Conservation (phyloP, 2,797 vertebrate genomes). For the Phyllotis vaccarum region DNA sequence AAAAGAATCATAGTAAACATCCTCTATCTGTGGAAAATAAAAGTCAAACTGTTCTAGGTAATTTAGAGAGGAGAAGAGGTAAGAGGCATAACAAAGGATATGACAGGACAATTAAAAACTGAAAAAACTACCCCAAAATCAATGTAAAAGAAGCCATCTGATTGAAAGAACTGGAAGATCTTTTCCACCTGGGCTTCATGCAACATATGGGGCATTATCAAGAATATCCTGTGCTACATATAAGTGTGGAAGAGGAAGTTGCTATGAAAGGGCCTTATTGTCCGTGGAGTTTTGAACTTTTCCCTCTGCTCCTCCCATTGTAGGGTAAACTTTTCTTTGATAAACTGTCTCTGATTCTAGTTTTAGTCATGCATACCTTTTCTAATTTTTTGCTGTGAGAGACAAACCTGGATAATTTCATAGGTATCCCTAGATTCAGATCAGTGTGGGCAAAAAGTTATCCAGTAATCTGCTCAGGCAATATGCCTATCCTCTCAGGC, state of each 20-base stretch:
- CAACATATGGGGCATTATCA: neutral
- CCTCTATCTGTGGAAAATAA: neutral
- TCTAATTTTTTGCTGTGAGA: neutral
- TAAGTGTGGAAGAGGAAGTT: neutral
- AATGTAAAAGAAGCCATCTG: neutral
- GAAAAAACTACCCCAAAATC: neutral
- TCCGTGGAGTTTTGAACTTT: neutral
- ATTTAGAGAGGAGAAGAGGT: neutral
- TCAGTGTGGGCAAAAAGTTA: neutral
- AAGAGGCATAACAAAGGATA: neutral
- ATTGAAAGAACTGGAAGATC: neutral
- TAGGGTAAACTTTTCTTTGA: neutral
- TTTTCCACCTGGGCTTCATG: neutral
- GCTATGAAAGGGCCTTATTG: neutral
- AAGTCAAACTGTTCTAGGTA: conserved; percentile 20
- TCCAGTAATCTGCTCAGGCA: neutral
- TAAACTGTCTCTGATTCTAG: neutral
- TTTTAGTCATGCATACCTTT: neutral
- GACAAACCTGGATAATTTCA: neutral
- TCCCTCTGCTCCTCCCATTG: neutral
- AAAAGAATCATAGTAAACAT: neutral
- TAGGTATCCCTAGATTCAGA: neutral
- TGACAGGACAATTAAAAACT: neutral
- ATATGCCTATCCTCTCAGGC: neutral
- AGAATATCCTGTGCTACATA: neutral